phyloP scores from a whole-genome alignment of 2,888 invertebrate genomes.

The Rhagophthalmus giganteus region DNA sequence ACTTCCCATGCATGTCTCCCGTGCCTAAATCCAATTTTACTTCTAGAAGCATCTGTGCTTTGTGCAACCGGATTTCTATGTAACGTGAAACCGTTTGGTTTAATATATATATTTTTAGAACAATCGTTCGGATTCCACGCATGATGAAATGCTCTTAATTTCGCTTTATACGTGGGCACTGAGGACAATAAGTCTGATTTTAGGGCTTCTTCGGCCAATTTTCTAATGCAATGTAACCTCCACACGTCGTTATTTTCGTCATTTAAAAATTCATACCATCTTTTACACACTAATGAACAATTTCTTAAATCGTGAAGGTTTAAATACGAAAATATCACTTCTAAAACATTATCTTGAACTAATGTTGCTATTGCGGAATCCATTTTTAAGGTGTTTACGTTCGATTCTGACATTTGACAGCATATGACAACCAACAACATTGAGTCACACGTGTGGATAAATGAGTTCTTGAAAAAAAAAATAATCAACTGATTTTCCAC shows the following conservation, averaged over 20 bases:
- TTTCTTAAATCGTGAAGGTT: conserved; percentile 82
- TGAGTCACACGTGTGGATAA: no score
- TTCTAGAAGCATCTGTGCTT: conserved; percentile 93
- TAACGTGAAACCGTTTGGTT: conserved; percentile 94
- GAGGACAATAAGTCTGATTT: conserved; percentile 90
- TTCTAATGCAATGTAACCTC: conserved; percentile 85
- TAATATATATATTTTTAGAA: conserved; percentile 94
- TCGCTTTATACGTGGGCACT: conserved; percentile 88
- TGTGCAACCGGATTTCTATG: conserved; percentile 98
- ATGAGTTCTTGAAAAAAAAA: neutral
- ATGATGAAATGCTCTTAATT: conserved; percentile 89
- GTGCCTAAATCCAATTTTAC: conserved; percentile 86
- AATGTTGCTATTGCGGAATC: conserved; percentile 65
- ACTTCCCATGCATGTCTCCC: conserved; percentile 98
- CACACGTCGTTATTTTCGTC: conserved; percentile 96
- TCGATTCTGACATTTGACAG: conserved; percentile 25
- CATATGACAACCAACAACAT: conserved; percentile 11
- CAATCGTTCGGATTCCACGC: conserved; percentile 98
- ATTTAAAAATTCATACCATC: conserved; percentile 86
- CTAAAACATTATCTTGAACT: conserved; percentile 79
- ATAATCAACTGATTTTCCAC: neutral
- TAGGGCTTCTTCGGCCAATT: conserved; percentile 82
- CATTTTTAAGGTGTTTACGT: conserved; percentile 45
- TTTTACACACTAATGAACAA: conserved; percentile 90
- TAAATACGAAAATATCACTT: conserved; percentile 90